Evolutionary conservation across 2,797 vertebrate genomes (phyloP).

Genomic region (Melanotaenia boesemani): DNA sequence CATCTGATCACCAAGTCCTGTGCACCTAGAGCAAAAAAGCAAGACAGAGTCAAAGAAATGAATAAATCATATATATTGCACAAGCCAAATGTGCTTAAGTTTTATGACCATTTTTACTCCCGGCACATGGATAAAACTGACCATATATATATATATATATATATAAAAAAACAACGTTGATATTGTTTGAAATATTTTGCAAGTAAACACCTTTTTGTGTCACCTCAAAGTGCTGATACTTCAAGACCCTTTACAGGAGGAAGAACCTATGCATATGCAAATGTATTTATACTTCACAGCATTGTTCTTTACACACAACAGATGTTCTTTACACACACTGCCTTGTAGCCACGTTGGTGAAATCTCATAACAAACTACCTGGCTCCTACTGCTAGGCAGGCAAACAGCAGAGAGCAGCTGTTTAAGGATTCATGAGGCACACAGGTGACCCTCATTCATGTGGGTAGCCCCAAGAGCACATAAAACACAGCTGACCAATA

Average conservation of each 20-base stretch:
- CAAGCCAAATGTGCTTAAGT: conserved; percentile 2
- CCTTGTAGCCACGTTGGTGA: conserved; percentile 35
- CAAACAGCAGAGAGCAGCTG: conserved; percentile 78
- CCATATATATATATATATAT: not conserved
- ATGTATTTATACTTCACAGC: conserved; percentile 67
- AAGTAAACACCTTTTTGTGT: conserved; percentile 17
- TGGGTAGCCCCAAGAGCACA: conserved; percentile 75
- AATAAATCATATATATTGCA: conserved; percentile 32
- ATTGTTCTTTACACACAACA: conserved; percentile 71
- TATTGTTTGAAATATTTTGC: conserved; percentile 20
- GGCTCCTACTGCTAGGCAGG: conserved; percentile 62
- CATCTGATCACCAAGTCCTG: conserved; percentile 89
- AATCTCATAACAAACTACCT: conserved; percentile 63
- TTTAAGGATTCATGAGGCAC: conserved; percentile 86
- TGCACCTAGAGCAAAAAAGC: conserved; percentile 82
- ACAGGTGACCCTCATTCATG: conserved; percentile 81
- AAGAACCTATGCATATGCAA: conserved; percentile 69
- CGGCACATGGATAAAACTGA: not conserved
- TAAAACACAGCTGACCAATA: conserved; percentile 85
- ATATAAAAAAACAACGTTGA: not conserved
- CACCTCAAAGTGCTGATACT: conserved; percentile 57
- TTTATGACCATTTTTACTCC: not conserved
- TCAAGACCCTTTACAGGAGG: conserved; percentile 43
- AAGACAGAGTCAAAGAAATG: conserved; percentile 4
- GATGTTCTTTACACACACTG: conserved; percentile 60